phyloP scores from a whole-genome alignment of 2,888 invertebrate species.

The Watsonalla cultraria region DNA sequence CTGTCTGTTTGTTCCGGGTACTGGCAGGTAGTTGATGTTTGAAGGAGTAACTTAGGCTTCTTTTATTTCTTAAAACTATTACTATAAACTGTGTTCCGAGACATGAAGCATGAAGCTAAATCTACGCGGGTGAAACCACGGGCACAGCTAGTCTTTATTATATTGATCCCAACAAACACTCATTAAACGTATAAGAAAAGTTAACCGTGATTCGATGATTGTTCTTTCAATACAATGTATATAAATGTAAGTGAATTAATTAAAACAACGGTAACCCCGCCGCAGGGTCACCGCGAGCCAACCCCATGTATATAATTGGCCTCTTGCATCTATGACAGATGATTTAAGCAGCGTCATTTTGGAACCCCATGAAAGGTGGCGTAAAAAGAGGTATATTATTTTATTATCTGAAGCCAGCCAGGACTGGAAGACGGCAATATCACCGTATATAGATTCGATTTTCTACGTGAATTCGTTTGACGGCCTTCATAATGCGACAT shows the following conservation, averaged over 20 bases:
- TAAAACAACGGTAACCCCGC: constrained; percentile 2
- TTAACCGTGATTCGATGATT: not conserved
- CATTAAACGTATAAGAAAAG: not conserved
- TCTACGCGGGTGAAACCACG: too few species aligned
- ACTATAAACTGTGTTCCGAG: too few species aligned
- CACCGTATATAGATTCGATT: constrained; percentile 80
- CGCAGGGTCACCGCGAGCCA: constrained; percentile 33
- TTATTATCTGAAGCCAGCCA: constrained; percentile 75
- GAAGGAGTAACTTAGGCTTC: too few species aligned
- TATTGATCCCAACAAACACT: not conserved
- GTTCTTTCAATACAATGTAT: too few species aligned
- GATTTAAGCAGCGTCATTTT: too few species aligned
- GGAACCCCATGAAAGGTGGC: constrained; percentile 33
- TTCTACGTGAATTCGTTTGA: constrained; percentile 81
- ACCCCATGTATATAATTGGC: too few species aligned
- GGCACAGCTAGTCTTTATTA: too few species aligned
- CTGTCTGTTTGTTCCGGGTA: too few species aligned
- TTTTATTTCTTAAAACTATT: too few species aligned
- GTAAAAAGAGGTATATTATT: constrained; percentile 76
- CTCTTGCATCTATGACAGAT: too few species aligned
- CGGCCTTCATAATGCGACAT: constrained; percentile 80
- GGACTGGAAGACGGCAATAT: constrained; percentile 68
- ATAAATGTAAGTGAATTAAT: not conserved
- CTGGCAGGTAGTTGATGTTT: too few species aligned
- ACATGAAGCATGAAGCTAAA: too few species aligned